Base-by-base conservation (phyloP, 2,797 vertebrate genomes). In the Erethizon dorsatum region DNA sequence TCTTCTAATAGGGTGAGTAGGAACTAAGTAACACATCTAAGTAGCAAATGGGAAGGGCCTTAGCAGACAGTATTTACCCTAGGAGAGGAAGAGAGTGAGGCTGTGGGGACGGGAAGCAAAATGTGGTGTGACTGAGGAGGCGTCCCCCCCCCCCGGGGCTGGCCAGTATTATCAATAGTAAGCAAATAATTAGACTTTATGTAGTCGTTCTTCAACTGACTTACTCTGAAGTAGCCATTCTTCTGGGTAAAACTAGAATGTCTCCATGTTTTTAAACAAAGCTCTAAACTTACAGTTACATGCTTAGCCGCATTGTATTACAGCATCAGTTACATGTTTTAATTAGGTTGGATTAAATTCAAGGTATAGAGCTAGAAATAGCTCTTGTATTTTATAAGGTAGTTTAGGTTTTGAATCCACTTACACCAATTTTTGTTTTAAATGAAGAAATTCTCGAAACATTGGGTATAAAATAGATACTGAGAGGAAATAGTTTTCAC, bases 341-440 rank as follows among this genome's bases (percentile, higher is more conserved):
- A n/a, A 77, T 91, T 92, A 96, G 89, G 63, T 77, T 69, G 41
- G 24, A 50, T 95, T 83, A 69, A 88, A 80, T 89, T 96, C 83
- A 84, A 61, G 77, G 1, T 50, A 6, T 54, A 80, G 18, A 78
- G 26, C 26, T 95, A 14, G 52, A 83, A 93, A 78, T 92, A 67
- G 84, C 69, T 91, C 77, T 94, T 93, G 5, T 65, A 56, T 82
- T 90, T 94, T 94, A 37, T 59, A 71, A 33, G 13, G 45, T 93
- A n/a, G 5, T 83, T 88, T 93, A 91, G 28, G 28, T 75, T 96
- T 75, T 86, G 45, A 82, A 54, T 88, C 5, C 18, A 6, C 31
- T 41, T 95, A 50, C 10, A 56, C 63, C 14, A 33, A 33, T 90
- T 82, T 56, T 47, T 94, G 7, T 75, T 85, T 77, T 88, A 65